Evolutionary conservation across 30 jellyfish, hydroid and myxozoan species (phyloP).

Genomic region (Nemopilema nomurai): DNA sequence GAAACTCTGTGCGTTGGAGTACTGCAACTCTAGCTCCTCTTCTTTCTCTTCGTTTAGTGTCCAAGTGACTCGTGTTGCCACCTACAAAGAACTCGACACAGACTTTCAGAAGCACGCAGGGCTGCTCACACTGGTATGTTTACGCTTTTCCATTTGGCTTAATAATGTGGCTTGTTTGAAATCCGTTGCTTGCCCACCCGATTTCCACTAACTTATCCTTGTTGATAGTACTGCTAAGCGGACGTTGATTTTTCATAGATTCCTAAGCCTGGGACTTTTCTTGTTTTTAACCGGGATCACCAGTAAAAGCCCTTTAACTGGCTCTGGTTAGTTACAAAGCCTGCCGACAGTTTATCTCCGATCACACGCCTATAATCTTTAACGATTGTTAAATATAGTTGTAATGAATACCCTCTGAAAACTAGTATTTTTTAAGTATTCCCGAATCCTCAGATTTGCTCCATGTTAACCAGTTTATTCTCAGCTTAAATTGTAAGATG

Average conservation of each 20-base stretch:
- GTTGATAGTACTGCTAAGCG: slow-evolving; percentile 50
- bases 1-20: background rate
- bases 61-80: slow-evolving; percentile 98
- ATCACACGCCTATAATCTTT: slow-evolving; percentile 37
- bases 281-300: slow-evolving; percentile 50
- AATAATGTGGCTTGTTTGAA: slow-evolving; percentile 54
- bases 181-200: slow-evolving; percentile 70
- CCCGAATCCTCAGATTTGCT: slow-evolving; percentile 44
- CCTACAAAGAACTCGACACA: slow-evolving; percentile 97
- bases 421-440: slow-evolving; percentile 17
- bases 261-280: slow-evolving; percentile 53
- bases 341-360: slow-evolving; percentile 63
- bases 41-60: slow-evolving; percentile 63
- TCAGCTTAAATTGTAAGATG: slow-evolving; percentile 42
- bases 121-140: slow-evolving; percentile 90
- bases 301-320: slow-evolving; percentile 32
- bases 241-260: slow-evolving; percentile 47
- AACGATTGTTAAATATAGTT: slow-evolving; percentile 39
- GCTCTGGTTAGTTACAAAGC: slow-evolving; percentile 47
- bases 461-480: slow-evolving; percentile 63
- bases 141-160: slow-evolving; percentile 11
- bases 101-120: slow-evolving; percentile 99
- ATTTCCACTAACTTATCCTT: slow-evolving; percentile 43
- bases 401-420: slow-evolving; percentile 56
- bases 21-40: background rate